Conservation (phyloP, 2,888 invertebrate genomes). For the Diabrotica balteata region DNA sequence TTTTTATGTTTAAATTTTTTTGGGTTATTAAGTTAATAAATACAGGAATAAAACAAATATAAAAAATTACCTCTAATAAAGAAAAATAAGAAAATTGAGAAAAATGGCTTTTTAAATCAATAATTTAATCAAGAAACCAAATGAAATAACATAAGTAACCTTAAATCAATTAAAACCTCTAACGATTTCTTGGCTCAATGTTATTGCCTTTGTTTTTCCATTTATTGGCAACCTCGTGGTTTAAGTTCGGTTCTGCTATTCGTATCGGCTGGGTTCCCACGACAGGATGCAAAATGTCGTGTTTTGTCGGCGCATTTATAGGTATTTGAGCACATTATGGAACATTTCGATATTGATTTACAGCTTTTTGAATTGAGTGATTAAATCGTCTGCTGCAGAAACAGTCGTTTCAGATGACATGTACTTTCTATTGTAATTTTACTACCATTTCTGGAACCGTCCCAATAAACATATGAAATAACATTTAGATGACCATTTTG, state of each 20-base stretch:
- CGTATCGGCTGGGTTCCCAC: constrained; percentile 34
- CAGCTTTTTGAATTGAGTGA: constrained; percentile 46
- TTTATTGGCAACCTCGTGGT: background rate
- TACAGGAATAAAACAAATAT: no score
- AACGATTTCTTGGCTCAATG: background rate
- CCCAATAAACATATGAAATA: constrained; percentile 1
- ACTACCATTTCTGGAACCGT: constrained; percentile 9
- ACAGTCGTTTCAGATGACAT: constrained; percentile 12
- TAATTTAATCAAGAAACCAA: no score
- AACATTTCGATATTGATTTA: constrained; percentile 50
- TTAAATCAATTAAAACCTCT: no score
- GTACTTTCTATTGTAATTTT: constrained; percentile 9
- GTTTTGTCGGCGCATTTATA: constrained; percentile 50
- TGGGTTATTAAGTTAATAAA: no score
- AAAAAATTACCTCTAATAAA: no score
- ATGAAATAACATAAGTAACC: no score
- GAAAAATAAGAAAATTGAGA: no score
- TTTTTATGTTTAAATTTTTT: no score
- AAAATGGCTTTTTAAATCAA: no score
- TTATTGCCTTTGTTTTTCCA: background rate
- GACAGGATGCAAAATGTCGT: constrained; percentile 49
- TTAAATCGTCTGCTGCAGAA: constrained; percentile 31
- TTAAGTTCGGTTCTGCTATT: constrained; percentile 27
- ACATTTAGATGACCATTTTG: constrained; percentile 1
- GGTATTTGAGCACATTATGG: constrained; percentile 48